These are phyloP conservation scores for Poeciliopsis turneri DNA, from an alignment of 2,797 vertebrate genomes.

Conservation along the genomic window DNA sequence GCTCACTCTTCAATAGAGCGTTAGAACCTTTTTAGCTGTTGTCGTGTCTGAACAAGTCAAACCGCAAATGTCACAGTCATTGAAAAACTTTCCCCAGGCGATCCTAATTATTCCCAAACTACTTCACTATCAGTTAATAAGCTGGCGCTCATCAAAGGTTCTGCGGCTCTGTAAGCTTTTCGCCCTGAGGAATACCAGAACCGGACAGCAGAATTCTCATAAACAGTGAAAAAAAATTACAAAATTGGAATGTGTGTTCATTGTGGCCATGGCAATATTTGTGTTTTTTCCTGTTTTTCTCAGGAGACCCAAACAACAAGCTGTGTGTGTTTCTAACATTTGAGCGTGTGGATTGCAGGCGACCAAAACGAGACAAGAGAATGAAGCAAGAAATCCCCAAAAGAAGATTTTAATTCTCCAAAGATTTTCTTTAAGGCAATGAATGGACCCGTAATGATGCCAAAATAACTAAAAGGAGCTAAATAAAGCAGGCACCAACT, in stretches of 20 bases:
- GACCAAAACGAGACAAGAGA: background rate
- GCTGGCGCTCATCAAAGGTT: background rate
- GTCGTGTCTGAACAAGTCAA: conserved; percentile 37
- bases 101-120: conserved; percentile 36
- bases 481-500: background rate
- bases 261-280: background rate
- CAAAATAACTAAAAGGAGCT: background rate
- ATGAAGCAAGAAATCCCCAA: background rate
- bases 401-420: background rate
- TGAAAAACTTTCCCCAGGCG: conserved; percentile 34
- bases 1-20: background rate
- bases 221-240: background rate
- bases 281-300: background rate
- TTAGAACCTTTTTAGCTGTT: conserved; percentile 7
- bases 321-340: background rate
- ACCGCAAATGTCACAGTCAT: conserved; percentile 49
- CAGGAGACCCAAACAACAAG: background rate
- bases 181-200: background rate
- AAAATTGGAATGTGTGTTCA: background rate
- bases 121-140: conserved; percentile 24
- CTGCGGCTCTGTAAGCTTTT: background rate
- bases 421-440: background rate
- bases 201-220: background rate
- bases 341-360: background rate
- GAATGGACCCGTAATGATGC: background rate